Evolutionary conservation across 92 coral and sea anemone genomes (phyloP), one percentile per base, ranked within the genome.

Genomic region (Epizoanthus stellaris): DNA sequence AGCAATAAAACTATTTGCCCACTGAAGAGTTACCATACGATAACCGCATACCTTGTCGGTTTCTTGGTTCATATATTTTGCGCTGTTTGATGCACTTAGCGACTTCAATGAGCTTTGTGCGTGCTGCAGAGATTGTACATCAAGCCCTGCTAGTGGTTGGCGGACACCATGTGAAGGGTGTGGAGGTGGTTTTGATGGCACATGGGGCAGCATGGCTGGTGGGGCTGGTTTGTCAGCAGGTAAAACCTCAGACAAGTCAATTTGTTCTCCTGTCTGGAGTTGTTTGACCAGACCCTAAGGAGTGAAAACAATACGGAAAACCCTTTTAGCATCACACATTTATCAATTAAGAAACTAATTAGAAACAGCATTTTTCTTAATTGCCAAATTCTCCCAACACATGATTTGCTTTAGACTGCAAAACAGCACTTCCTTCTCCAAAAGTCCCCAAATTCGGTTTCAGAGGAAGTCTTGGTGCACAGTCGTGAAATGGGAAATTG

Each of bases 201-300:
- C 70, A 75, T 88, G 88, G 63, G 80, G 39, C 9, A 65, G 85
- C 1, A 62, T 12, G 60, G 15, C 10, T n/a, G 39, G 66, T 49
- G 67, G 62, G 36, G 45, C 52, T 67, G 68, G 67, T 52, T 67
- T 68, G 34, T 81, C 68, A 14, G 23, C 88, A 54, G 95, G 91
- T 34, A 91, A 68, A 25, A 88, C 87, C 69, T 94, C 86, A 19
- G 93, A 84, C 61, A 93, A 16, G 69, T 90, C 90, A 20, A 91
- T 89, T 68, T 82, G 88, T 21, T 87, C 88, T 36, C 95, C 95
- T 34, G 92, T 82, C 23, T 86, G 91, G 30, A 89, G 90, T 71
- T 94, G 95, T 57, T 91, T 89, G 81, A 80, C 88, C 36, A 94
- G 82, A 71, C 88, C 87, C 98, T 94, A 80, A 17, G 53, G 66